Evolutionary conservation across 1,140 invertebrate genomes (phyloP), one percentile per base, ranked within the genome.

Genomic region (Drosophila ananassae): DNA sequence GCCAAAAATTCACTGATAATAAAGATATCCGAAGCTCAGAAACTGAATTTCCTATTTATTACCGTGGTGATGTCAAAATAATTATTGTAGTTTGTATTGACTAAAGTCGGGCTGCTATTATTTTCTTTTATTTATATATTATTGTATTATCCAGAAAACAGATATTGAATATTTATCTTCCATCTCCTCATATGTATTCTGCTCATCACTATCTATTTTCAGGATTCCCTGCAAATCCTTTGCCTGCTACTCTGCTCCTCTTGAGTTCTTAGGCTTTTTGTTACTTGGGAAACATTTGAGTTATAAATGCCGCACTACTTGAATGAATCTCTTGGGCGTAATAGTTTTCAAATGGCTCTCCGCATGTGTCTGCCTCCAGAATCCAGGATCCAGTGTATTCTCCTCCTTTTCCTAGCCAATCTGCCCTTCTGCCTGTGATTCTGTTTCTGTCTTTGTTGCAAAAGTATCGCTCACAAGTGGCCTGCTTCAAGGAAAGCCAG

Each of bases 281-380:
- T 68, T 55, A 51, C 56, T 73, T 64, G 50, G 77, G 72, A 57
- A 57, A 69, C 79, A 81, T 81, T 87, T 87, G 74, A 85, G 82
- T 87, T 85, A 85, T 85, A 85, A 85, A 87, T 85, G 82, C 82
- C 74, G 82, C 78, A 85, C 82, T 87, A 85, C 82, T 85, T 81
- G 78, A 85, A 85, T 82, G 82, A 82, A 85, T 85, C 82, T 87
- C 82, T 60, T 78, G 82, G 82, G 82, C 78, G 82, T 85, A 85
- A 85, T 85, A 85, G 82, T 85, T 85, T 85, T 85, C 82, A 87
- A 85, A 85, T 85, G 82, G 82, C 78, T 87, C 66, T 82, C 44
- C 66, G 25, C 66, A 68, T 68, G 68, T 67, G 60, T 82, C 69
- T 78, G 57, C 68, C 62, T 59, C 60, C 62, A 52, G 34, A 55